Conservation (phyloP, 2,888 invertebrate genomes). For the Watsonalla cultraria region DNA sequence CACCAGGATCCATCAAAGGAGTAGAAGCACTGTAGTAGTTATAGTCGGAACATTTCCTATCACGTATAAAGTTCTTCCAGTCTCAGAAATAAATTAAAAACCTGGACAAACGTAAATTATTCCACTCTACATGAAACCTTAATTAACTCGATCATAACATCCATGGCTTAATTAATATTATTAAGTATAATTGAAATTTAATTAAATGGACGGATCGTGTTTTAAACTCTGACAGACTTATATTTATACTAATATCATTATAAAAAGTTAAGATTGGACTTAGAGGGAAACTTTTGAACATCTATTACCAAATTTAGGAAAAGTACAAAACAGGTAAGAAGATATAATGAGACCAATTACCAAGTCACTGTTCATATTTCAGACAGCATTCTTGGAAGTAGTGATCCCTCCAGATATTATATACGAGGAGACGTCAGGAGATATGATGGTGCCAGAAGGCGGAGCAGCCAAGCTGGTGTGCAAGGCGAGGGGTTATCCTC, state of each 20-base stretch:
- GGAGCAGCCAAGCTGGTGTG: slow-evolving; percentile 92
- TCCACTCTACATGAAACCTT: not conserved
- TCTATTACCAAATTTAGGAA: too few relatives aligned
- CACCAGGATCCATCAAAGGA: too few relatives aligned
- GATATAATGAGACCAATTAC: too few relatives aligned
- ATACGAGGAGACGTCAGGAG: slow-evolving; percentile 93
- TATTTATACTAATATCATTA: too few relatives aligned
- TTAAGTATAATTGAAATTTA: slow-evolving; percentile 1
- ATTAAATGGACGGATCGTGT: not conserved
- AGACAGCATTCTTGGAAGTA: slow-evolving; percentile 93
- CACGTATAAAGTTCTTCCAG: too few relatives aligned
- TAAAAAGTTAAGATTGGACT: too few relatives aligned
- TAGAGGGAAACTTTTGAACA: too few relatives aligned
- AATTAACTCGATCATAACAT: slow-evolving; percentile 8
- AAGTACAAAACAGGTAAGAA: too few relatives aligned
- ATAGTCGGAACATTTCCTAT: not conserved
- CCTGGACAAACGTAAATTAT: not conserved
- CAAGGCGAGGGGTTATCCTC: slow-evolving; percentile 90
- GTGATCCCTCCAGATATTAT: slow-evolving; percentile 94
- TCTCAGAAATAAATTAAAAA: not conserved
- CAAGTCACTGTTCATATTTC: slow-evolving; percentile 12
- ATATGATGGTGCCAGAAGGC: slow-evolving; percentile 96
- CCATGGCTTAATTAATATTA: slow-evolving; percentile 6
- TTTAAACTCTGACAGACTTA: too few relatives aligned
- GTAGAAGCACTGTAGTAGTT: too few relatives aligned